A percentile compares a stretch with the other conserved stretches of the same genome.
phyloP scores from a whole-genome alignment of 1,140 invertebrate species.

The Macrobrachium rosenbergii region DNA sequence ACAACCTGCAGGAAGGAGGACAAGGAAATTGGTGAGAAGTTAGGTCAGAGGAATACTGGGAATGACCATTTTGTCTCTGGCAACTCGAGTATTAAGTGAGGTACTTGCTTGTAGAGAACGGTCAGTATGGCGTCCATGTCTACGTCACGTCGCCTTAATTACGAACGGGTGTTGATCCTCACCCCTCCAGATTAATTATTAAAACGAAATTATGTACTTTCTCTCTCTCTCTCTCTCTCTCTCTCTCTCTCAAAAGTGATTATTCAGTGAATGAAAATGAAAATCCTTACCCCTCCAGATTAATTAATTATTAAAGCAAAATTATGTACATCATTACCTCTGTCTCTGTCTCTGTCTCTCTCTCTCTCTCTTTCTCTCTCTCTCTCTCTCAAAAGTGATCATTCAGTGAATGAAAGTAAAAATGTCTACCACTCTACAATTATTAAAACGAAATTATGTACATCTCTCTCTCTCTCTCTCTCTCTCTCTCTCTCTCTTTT shows the following conservation, averaged over 20 bases:
- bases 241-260: not conserved
- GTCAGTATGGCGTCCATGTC: not conserved
- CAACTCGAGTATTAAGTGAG: not conserved
- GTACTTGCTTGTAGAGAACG: not conserved
- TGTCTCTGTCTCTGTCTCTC: constrained; percentile 21
- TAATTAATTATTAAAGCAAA: not conserved
- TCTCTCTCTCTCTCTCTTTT: constrained; percentile 24
- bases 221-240: too few relatives aligned
- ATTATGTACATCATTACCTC: not conserved
- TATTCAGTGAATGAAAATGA: not conserved
- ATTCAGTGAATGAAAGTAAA: not conserved
- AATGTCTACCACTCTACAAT: not conserved
- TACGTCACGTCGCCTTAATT: not conserved
- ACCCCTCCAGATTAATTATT: too few relatives aligned
- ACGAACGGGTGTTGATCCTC: too few relatives aligned
- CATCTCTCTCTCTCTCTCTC: constrained; percentile 28
- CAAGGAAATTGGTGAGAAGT: not conserved
- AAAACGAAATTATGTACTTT: too few relatives aligned
- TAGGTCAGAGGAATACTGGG: not conserved
- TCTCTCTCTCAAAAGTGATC: not conserved
- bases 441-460: not conserved
- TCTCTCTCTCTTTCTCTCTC: not conserved
- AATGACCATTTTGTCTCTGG: not conserved
- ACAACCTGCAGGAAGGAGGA: constrained; percentile 68
- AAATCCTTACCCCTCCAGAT: not conserved